Conservation (phyloP, 2,113 vertebrate genomes). For the Macroglossus sobrinus region DNA sequence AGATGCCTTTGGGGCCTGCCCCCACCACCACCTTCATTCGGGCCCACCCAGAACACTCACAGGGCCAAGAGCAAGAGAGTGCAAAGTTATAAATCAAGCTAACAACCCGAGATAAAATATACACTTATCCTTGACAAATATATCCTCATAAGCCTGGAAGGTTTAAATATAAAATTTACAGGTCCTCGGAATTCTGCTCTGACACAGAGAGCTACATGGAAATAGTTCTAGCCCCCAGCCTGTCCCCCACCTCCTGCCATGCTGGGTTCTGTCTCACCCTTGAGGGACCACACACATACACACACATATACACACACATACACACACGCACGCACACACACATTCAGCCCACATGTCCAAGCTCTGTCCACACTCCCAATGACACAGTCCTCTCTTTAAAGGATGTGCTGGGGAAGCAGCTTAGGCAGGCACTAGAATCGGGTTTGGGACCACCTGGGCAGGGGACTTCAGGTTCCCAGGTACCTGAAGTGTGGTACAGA, state of each 20-base stretch:
- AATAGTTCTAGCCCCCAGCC: not conserved
- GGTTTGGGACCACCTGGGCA: not conserved
- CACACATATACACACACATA: not conserved
- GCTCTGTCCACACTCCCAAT: not conserved
- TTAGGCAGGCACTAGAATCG: not conserved
- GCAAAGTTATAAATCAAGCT: conserved; percentile 28
- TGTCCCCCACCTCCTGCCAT: not conserved
- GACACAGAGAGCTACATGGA: not conserved
- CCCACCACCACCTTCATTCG: not conserved
- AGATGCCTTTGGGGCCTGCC: not conserved
- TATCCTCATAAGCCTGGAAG: not conserved
- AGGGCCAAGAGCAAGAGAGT: not conserved
- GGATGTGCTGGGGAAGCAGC: not conserved
- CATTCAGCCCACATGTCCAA: not conserved
- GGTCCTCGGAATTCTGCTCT: not conserved
- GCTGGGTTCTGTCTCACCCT: not conserved
- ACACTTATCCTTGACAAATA: conserved; percentile 31
- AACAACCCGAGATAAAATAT: conserved; percentile 38
- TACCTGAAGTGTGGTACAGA: not conserved
- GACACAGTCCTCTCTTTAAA: not conserved
- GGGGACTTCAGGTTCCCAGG: not conserved
- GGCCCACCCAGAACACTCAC: not conserved
- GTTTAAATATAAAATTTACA: conserved; percentile 20
- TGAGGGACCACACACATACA: not conserved
- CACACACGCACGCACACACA: not conserved